Conservation (phyloP, 1,140 invertebrate species). For the Drosophila tsacasi region DNA sequence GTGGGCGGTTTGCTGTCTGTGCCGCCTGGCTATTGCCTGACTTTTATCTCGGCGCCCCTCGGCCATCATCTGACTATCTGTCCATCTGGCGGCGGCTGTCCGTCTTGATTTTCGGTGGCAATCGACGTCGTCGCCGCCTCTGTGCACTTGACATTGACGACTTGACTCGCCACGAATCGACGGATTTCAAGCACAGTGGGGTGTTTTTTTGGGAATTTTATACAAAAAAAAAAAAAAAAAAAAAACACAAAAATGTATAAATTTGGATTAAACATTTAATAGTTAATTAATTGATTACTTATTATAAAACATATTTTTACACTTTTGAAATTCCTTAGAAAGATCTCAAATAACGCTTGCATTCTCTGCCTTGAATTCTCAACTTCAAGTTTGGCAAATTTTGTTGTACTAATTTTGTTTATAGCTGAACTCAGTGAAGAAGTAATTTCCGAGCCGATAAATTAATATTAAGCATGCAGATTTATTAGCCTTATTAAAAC, state of each 20-base stretch:
- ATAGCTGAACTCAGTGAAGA: too few species aligned
- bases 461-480: too few species aligned
- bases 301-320: too few species aligned
- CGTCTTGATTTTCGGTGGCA: constrained; percentile 54
- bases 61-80: constrained; percentile 4
- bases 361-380: too few species aligned
- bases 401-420: too few species aligned
- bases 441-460: too few species aligned
- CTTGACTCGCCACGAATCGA: constrained; percentile 22
- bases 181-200: constrained; percentile 6
- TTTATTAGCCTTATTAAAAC: too few species aligned
- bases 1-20: constrained; percentile 16
- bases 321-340: too few species aligned
- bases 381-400: too few species aligned
- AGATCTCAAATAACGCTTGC: too few species aligned
- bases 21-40: background rate
- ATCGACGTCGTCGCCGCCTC: constrained; percentile 46
- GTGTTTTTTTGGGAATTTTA: background rate
- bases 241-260: background rate
- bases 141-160: constrained; percentile 77
- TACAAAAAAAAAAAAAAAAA: too few species aligned
- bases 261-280: background rate
- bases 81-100: constrained; percentile 22
- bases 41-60: background rate
- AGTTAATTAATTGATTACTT: background rate